A percentile compares a stretch with the other conserved stretches of the same genome.
phyloP scores from a whole-genome alignment of 2,888 invertebrate genomes.

The Choreutis nemorana region DNA sequence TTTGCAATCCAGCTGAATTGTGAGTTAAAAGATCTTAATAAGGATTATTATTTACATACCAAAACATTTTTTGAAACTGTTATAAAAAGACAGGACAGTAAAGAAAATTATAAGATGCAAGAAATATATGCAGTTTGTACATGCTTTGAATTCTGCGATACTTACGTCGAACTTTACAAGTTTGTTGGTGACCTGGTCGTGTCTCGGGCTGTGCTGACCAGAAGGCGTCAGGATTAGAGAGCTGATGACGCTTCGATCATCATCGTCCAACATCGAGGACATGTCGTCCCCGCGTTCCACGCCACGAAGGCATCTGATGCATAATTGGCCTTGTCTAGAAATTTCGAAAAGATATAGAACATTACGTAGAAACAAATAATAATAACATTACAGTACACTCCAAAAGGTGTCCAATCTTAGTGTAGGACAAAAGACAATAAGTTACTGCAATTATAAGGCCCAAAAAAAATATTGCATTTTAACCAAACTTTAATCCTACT shows the following conservation, averaged over 20 bases:
- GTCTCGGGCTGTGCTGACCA: slow-evolving; percentile 46
- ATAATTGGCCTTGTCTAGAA: slow-evolving; percentile 81
- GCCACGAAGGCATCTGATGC: slow-evolving; percentile 79
- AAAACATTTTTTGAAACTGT: too few species aligned
- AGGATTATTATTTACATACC: slow-evolving; percentile 27
- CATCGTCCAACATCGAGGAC: slow-evolving; percentile 74
- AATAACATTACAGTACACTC: too few species aligned
- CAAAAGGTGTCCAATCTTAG: too few species aligned
- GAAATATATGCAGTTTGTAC: slow-evolving; percentile 1
- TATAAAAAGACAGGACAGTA: slow-evolving; percentile 9
- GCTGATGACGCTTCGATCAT: slow-evolving; percentile 72
- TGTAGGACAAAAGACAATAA: too few species aligned
- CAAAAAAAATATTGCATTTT: too few species aligned
- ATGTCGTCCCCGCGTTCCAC: slow-evolving; percentile 67
- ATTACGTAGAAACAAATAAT: background rate
- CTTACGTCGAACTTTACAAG: slow-evolving; percentile 69
- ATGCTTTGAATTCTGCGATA: too few species aligned
- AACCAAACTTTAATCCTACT: too few species aligned
- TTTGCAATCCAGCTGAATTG: slow-evolving; percentile 32
- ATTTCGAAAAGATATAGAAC: slow-evolving; percentile 3
- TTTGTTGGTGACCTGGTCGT: slow-evolving; percentile 51
- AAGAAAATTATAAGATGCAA: slow-evolving; percentile 4
- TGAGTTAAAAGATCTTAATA: slow-evolving; percentile 51
- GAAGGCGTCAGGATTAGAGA: slow-evolving; percentile 53
- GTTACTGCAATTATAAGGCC: too few species aligned